Conservation (phyloP, 2,888 invertebrate genomes). For the Cantharis rufa region DNA sequence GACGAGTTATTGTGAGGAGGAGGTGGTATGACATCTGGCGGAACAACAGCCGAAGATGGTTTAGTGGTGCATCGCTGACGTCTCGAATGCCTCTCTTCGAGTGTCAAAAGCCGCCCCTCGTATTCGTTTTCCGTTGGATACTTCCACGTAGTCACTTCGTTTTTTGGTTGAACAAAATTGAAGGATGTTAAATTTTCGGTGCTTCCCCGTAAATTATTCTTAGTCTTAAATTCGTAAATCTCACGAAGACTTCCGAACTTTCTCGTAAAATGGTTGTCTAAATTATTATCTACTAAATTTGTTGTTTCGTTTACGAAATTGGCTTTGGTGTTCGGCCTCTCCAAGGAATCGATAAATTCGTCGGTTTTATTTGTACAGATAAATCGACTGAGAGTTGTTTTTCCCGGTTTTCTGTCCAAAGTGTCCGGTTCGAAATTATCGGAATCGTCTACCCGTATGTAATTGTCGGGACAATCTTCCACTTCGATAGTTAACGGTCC, state of each 20-base stretch:
- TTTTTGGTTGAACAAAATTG: not conserved
- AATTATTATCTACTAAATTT: slow-evolving; percentile 40
- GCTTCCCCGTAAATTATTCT: slow-evolving; percentile 56
- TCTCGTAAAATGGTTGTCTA: slow-evolving; percentile 54
- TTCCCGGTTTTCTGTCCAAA: slow-evolving; percentile 76
- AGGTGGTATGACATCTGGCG: slow-evolving; percentile 72
- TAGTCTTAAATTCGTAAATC: slow-evolving; percentile 70
- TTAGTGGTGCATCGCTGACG: slow-evolving; percentile 68
- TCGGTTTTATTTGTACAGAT: slow-evolving; percentile 2
- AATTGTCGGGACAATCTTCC: slow-evolving; percentile 78
- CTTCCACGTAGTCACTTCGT: slow-evolving; percentile 30
- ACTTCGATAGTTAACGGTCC: slow-evolving; percentile 85
- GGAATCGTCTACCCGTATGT: slow-evolving; percentile 75
- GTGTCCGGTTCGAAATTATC: slow-evolving; percentile 87
- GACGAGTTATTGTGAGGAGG: slow-evolving; percentile 59
- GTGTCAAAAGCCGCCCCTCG: slow-evolving; percentile 68
- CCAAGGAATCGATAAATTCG: slow-evolving; percentile 60
- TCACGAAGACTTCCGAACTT: slow-evolving; percentile 73
- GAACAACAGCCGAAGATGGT: slow-evolving; percentile 57
- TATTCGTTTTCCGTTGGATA: slow-evolving; percentile 54
- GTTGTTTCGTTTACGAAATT: slow-evolving; percentile 67
- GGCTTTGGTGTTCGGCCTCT: slow-evolving; percentile 66
- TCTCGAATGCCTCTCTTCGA: slow-evolving; percentile 74
- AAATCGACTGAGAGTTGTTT: not conserved
- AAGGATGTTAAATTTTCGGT: slow-evolving; percentile 38